Base-by-base conservation (phyloP, 2,797 vertebrate genomes). In the Cossypha caffra region DNA sequence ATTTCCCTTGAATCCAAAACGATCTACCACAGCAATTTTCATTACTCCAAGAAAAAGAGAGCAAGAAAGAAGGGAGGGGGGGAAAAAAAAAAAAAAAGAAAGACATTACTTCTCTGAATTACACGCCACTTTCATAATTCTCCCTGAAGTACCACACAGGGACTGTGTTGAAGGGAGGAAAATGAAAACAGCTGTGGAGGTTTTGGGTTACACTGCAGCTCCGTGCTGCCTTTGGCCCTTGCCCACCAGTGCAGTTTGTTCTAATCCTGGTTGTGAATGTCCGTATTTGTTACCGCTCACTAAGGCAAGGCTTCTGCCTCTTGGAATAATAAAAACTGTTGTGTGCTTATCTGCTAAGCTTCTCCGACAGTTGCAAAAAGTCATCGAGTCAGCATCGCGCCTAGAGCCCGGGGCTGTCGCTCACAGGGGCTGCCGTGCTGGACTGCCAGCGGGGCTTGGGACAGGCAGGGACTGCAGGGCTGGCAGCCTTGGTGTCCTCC, bases 131-230 rank as follows among this genome's bases (percentile, higher is more conserved):
- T 97, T 98, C 97, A 97, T 98, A 93, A 97, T 95, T 92, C 96
- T 97, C 98, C 97, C 96, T 97, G 97, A 97, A 97, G 97, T 98
- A 97, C 98, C 98, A 98, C 97, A 98, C 97, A 97, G 97, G 96
- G 97, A 97, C 97, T 97, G 97, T 95, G 97, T 97, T 97, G 96
- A 97, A 96, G 96, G 95, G 95, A 97, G 97, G 97, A 98, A 98
- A 98, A 98, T 98, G 98, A 97, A 98, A 98, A 98, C 98, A 98
- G 98, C 98, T 98, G 98, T 97, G 80, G 97, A 97, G 98, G 98
- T 98, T 98, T 98, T 97, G 96, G 97, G 97, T 98, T 98, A 98
- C 98, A 96, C 92, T 97, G 92, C 89, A 93, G 96, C 95, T 95
- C 96, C 93, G 88, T 92, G 95, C 94, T 95, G 97, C 97, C 98